phyloP scores from a whole-genome alignment of 2,888 invertebrate genomes.

The Drosophila affinis region DNA sequence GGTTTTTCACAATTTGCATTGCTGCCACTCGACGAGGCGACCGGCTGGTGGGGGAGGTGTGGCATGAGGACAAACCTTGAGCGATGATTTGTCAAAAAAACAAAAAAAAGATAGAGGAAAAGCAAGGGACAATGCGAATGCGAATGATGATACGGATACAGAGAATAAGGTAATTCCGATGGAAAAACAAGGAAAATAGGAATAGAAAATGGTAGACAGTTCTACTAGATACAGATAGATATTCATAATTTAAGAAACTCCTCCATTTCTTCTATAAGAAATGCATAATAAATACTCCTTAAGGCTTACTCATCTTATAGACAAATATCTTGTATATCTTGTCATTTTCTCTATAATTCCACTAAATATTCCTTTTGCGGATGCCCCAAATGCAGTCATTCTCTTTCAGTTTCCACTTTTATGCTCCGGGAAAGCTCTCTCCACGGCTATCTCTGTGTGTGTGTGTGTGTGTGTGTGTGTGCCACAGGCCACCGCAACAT shows the following conservation, averaged over 20 bases:
- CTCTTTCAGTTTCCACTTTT: not conserved
- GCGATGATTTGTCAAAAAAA: slow-evolving; percentile 30
- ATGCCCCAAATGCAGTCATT: no score
- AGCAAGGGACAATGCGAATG: slow-evolving; percentile 19
- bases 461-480: not conserved
- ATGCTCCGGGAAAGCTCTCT: not conserved
- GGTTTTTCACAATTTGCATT: slow-evolving; percentile 55
- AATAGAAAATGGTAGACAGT: not conserved
- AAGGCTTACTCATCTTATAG: no score
- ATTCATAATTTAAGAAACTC: not conserved
- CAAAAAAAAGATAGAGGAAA: not conserved
- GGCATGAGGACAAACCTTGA: slow-evolving; percentile 16
- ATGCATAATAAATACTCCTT: no score
- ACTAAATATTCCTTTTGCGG: no score
- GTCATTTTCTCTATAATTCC: no score
- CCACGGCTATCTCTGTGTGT: not conserved
- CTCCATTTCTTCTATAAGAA: no score
- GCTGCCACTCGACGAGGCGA: slow-evolving; percentile 9
- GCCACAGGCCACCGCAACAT: slow-evolving; percentile 29
- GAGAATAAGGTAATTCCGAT: not conserved
- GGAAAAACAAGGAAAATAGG: no score
- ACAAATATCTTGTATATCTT: no score
- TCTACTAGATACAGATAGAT: not conserved
- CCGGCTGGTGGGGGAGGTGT: not conserved
- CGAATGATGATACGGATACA: slow-evolving; percentile 4